phyloP scores from a whole-genome alignment of 2,113 vertebrate species.

The Apistogramma diplotaenia region DNA sequence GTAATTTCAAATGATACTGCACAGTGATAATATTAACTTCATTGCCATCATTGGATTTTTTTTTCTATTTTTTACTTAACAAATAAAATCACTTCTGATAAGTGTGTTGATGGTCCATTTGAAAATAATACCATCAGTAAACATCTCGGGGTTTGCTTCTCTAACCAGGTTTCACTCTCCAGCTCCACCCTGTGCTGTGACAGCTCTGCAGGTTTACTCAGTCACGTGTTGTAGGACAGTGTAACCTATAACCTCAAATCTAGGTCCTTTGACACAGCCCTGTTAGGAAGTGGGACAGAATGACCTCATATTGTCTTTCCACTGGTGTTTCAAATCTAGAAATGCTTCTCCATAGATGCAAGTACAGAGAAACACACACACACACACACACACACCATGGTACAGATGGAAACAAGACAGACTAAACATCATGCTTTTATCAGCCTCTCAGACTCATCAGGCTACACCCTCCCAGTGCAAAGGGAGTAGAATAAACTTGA shows the following conservation, averaged over 20 bases:
- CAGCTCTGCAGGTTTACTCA: neutral
- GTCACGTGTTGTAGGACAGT: neutral
- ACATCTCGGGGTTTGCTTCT: neutral
- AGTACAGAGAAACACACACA: neutral
- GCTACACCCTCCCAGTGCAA: neutral
- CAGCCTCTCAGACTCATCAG: neutral
- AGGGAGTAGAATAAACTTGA: neutral
- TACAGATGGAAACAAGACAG: neutral
- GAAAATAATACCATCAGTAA: too few relatives aligned
- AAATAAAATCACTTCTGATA: neutral
- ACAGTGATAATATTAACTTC: too few relatives aligned
- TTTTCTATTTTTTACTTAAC: too few relatives aligned
- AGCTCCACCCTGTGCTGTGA: neutral
- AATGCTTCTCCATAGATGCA: neutral
- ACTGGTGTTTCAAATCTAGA: neutral
- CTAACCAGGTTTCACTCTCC: neutral
- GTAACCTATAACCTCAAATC: neutral
- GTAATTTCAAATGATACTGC: too few relatives aligned
- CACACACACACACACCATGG: neutral
- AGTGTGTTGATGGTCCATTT: too few relatives aligned
- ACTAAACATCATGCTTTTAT: constrained; percentile 17
- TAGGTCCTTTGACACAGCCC: neutral
- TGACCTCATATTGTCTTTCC: neutral
- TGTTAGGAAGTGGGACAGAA: neutral
- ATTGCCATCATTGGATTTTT: too few relatives aligned